These are phyloP conservation scores for Etheostoma spectabile DNA, from an alignment of 2,113 vertebrate species.

Conservation along the genomic window DNA sequence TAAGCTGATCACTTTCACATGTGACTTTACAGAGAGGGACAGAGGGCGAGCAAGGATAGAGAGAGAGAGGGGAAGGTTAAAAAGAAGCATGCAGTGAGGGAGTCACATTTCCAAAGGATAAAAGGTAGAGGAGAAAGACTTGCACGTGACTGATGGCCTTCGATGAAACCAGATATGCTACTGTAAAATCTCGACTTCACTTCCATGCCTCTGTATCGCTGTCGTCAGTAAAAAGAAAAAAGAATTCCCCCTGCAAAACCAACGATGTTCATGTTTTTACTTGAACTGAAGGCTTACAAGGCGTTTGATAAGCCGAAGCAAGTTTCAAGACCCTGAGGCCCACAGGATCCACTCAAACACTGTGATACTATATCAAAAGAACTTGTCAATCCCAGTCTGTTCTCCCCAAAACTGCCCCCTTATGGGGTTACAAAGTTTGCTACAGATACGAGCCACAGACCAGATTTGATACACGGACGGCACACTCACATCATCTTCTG, in stretches of 20 bases:
- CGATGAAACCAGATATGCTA: slow-evolving; percentile 69
- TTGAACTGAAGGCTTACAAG: slow-evolving; percentile 59
- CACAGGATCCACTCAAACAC: slow-evolving; percentile 42
- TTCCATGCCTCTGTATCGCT: slow-evolving; percentile 28
- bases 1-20: slow-evolving; percentile 79
- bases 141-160: slow-evolving; percentile 69
- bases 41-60: slow-evolving; percentile 42
- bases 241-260: not conserved
- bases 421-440: slow-evolving; percentile 10
- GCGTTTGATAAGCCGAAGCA: slow-evolving; percentile 64
- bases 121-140: slow-evolving; percentile 67
- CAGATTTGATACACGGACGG: slow-evolving; percentile 13
- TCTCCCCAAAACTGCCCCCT: slow-evolving; percentile 3
- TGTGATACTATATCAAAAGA: slow-evolving; percentile 41
- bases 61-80: slow-evolving; percentile 27
- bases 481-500: not conserved
- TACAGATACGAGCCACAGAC: not conserved
- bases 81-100: slow-evolving; percentile 56
- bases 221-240: slow-evolving; percentile 27
- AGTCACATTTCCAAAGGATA: slow-evolving; percentile 74
- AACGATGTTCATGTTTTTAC: slow-evolving; percentile 70
- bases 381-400: slow-evolving; percentile 24
- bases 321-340: slow-evolving; percentile 61
- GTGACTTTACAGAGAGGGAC: slow-evolving; percentile 66
- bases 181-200: slow-evolving; percentile 57